Conservation (phyloP, 1,140 invertebrate species). For the Listronotus oregonensis region DNA sequence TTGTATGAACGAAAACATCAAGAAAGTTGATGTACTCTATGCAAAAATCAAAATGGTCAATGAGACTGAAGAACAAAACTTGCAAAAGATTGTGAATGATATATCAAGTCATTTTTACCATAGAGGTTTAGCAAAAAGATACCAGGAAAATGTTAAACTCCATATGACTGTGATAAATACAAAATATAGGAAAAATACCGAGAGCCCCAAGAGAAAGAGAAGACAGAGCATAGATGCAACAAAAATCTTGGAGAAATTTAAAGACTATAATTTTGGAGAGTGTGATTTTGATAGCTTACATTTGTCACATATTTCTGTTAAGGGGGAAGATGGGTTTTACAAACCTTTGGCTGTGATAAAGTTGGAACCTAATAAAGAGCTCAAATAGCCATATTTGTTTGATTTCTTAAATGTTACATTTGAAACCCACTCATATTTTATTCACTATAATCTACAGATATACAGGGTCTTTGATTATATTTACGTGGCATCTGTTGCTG, state of each 20-base stretch:
- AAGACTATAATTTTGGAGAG: constrained; percentile 58
- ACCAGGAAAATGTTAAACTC: constrained; percentile 69
- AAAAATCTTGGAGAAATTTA: constrained; percentile 57
- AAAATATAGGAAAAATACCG: constrained; percentile 54
- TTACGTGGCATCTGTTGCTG: no score
- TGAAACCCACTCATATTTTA: not conserved
- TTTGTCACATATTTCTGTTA: constrained; percentile 56
- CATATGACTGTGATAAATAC: constrained; percentile 80
- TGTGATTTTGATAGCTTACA: constrained; percentile 56
- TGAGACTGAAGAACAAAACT: constrained; percentile 48
- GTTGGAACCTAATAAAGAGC: constrained; percentile 7
- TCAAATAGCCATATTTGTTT: not conserved
- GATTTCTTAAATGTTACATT: not conserved
- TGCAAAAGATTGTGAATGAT: constrained; percentile 57
- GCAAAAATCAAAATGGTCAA: constrained; percentile 58
- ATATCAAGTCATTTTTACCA: constrained; percentile 57
- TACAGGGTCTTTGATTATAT: no score
- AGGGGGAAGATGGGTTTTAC: constrained; percentile 59
- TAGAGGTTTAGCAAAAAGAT: constrained; percentile 59
- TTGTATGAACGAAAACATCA: constrained; percentile 60
- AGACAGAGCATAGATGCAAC: constrained; percentile 56
- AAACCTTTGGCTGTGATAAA: constrained; percentile 54
- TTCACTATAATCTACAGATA: no score
- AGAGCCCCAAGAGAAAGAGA: constrained; percentile 54
- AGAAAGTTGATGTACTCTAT: constrained; percentile 59